A percentile compares a stretch with the other conserved stretches of the same genome.
Conservation (phyloP, 2,888 invertebrate genomes). For the Sympetrum striolatum region DNA sequence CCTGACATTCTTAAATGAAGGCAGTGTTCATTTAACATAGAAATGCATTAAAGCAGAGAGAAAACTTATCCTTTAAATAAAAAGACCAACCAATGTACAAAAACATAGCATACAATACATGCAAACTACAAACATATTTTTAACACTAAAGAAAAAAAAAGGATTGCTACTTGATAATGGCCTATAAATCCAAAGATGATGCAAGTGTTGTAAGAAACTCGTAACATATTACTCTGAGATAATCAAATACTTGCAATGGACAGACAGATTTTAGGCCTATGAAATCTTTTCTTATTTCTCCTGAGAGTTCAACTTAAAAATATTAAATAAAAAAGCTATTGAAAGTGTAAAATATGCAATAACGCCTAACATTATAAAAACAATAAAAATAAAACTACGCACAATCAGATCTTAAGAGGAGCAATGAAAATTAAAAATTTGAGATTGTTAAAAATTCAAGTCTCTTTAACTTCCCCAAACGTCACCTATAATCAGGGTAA, state of each 20-base stretch:
- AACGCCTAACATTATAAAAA: not conserved
- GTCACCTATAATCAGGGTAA: not conserved
- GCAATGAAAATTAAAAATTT: not conserved
- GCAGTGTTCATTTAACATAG: constrained; percentile 18
- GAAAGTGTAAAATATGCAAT: not conserved
- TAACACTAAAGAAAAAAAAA: not conserved
- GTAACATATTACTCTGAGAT: not conserved
- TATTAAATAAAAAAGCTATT: not conserved
- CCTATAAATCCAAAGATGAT: not conserved
- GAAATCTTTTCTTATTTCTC: not conserved
- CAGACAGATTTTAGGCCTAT: not conserved
- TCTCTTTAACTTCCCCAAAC: not conserved
- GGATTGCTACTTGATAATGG: not conserved
- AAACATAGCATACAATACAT: not conserved
- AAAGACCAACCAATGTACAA: not conserved
- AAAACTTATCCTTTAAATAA: not conserved
- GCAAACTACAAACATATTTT: not conserved
- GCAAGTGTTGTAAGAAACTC: not conserved
- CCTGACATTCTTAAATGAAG: not conserved
- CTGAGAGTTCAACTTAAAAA: not conserved
- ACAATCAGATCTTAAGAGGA: not conserved
- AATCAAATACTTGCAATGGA: not conserved
- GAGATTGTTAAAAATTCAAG: not conserved
- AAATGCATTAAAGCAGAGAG: not conserved
- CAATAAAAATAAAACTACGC: not conserved